A percentile compares a stretch with the other conserved stretches of the same genome.
Conservation (phyloP, 2,888 invertebrate genomes). For the Liodrosophila aerea region DNA sequence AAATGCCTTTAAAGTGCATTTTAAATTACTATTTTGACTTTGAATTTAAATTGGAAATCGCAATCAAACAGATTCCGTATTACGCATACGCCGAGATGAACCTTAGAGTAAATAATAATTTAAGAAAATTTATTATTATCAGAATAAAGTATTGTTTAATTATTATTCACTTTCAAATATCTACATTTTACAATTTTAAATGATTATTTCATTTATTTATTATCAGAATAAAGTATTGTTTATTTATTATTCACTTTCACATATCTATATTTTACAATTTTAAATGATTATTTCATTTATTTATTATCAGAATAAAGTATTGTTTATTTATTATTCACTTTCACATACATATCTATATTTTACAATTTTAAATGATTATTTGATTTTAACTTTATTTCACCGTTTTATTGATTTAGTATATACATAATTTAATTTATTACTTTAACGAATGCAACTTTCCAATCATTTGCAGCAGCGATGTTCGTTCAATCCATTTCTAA, state of each 20-base stretch:
- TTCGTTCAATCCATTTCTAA: slow-evolving; percentile 27
- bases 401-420: background rate
- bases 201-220: background rate
- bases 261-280: too few species aligned
- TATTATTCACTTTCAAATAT: background rate
- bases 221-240: too few species aligned
- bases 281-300: background rate
- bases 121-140: too few species aligned
- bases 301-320: too few species aligned
- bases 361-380: background rate
- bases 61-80: too few species aligned
- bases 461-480: slow-evolving; percentile 20
- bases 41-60: too few species aligned
- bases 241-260: background rate
- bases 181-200: too few species aligned
- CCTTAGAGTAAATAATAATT: too few species aligned
- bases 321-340: too few species aligned
- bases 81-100: too few species aligned
- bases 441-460: slow-evolving; percentile 28
- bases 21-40: background rate
- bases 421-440: background rate
- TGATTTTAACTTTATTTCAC: too few species aligned
- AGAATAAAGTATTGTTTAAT: too few species aligned
- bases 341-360: background rate
- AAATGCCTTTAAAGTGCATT: background rate